Evolutionary conservation across 2,888 invertebrate species (phyloP).

Genomic region (Brachyptera risi): DNA sequence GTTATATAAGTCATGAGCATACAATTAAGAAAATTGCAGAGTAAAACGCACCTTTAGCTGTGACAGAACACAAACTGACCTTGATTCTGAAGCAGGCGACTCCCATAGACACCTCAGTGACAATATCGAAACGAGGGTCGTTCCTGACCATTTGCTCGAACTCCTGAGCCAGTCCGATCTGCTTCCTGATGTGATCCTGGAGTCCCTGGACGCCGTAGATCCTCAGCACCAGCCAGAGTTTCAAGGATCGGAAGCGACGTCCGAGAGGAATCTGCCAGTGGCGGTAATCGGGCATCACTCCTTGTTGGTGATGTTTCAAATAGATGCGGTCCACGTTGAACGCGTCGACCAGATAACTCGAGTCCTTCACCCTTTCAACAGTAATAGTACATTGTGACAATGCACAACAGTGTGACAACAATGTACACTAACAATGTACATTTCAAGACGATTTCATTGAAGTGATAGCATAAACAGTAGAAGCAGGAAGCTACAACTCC

Average conservation of each 20-base stretch:
- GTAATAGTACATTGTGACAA: no score
- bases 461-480: not conserved
- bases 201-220: constrained; percentile 77
- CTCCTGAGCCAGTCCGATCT: constrained; percentile 67
- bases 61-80: no score
- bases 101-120: constrained; percentile 68
- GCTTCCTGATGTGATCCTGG: constrained; percentile 69
- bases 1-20: no score
- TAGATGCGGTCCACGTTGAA: constrained; percentile 91
- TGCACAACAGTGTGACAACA: no score
- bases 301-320: constrained; percentile 60
- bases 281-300: constrained; percentile 58
- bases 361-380: constrained; percentile 80
- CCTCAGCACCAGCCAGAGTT: constrained; percentile 90
- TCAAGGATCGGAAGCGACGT: constrained; percentile 81
- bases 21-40: no score
- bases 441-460: not conserved
- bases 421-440: no score
- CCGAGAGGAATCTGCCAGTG: constrained; percentile 87
- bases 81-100: constrained; percentile 87
- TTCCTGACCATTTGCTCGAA: constrained; percentile 67
- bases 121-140: constrained; percentile 76
- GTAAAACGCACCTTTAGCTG: no score
- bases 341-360: constrained; percentile 73
- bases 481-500: no score